Evolutionary conservation across 2,888 invertebrate species (phyloP).

Genomic region (Meghimatium bilineatum): DNA sequence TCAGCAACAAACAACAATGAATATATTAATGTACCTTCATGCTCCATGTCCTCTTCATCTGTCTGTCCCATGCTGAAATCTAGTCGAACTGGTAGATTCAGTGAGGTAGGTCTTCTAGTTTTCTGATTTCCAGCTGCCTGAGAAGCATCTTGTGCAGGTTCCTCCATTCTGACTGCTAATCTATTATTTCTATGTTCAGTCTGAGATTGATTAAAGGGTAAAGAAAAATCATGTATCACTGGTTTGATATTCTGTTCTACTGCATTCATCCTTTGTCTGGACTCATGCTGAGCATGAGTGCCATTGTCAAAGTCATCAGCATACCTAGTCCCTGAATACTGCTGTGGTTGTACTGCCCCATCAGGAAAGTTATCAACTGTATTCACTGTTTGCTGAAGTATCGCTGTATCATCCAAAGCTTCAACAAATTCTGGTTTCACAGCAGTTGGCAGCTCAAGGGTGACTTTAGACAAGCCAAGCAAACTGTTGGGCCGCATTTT

Average conservation of each 20-base stretch:
- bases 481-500: conserved; percentile 66
- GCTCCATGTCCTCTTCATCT: conserved; percentile 37
- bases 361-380: conserved; percentile 8
- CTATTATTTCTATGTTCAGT: neutral
- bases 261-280: conserved; percentile 5
- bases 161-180: neutral
- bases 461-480: conserved; percentile 66
- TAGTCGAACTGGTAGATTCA: conserved; percentile 72
- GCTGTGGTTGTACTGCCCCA: conserved; percentile 2
- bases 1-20: too few species aligned
- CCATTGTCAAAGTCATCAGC: neutral
- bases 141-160: neutral
- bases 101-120: conserved; percentile 74
- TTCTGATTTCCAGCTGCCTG: conserved; percentile 43
- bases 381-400: neutral
- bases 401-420: neutral
- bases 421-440: conserved; percentile 1
- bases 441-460: conserved; percentile 47
- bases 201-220: neutral
- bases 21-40: conserved; percentile 35
- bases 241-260: conserved; percentile 8
- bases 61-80: conserved; percentile 53
- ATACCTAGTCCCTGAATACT: neutral
- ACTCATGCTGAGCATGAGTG: neutral
- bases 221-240: conserved; percentile 38